Evolutionary conservation across 2,797 vertebrate species (phyloP), one percentile per base, ranked within the genome.

Genomic region (Falco novaeseelandiae): DNA sequence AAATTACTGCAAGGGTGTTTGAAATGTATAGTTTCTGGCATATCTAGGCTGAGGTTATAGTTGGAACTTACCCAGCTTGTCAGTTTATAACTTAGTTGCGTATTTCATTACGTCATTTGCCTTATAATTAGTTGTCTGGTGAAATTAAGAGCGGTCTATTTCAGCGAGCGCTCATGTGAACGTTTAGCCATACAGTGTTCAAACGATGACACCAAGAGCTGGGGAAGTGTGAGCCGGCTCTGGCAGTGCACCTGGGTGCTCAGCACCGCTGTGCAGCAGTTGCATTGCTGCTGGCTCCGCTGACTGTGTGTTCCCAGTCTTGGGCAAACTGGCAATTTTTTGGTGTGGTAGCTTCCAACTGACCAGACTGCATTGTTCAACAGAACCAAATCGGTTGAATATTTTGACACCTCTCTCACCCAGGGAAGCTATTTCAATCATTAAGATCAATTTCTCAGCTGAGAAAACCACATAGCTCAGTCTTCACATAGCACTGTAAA

Each of bases 61-160:
- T 77, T 89, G 89, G 94, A 96, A 92, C 65, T 92, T 93, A 96
- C 76, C 76, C 96, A 91, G 17, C 61, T 79, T 96, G 96, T 97
- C 97, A 96, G 94, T 94, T 96, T 83, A 26, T 88, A 91, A 97
- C 92, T 93, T 96, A 84, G 88, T 93, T 95, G 83, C 6, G 25
- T 95, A 93, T 96, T 97, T 97, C 72, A 84, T 74, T 84, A n/a
- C 89, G 91, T 96, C 58, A 61, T 94, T 89, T 20, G 32, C 62
- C 73, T 93, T 96, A 76, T 94, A 95, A 97, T 97, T 95, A 97
- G 96, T 96, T 98, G 97, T 96, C 96, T 96, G 90, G 87, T 95
- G 94, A 93, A 98, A 98, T 96, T 96, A 97, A 97, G 96, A 97
- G 91, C 96, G 94, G 85, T 87, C 93, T 89, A 82, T 94, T 94